Conservation (phyloP, 2,888 invertebrate genomes). For the Conistra vaccinii region DNA sequence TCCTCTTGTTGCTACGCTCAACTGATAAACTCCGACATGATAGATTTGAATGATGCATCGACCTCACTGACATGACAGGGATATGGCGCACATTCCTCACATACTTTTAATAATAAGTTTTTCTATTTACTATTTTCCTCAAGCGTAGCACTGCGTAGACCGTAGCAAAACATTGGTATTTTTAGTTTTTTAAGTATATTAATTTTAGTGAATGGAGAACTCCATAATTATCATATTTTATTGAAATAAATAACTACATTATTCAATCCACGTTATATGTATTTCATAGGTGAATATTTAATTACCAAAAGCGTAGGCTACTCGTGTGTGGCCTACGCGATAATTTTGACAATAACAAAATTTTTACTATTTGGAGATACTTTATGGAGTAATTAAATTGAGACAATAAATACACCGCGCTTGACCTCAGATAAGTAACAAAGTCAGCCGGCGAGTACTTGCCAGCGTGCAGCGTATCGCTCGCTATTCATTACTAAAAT, state of each 20-base stretch:
- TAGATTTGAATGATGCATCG: constrained; percentile 72
- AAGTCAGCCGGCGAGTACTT: constrained; percentile 72
- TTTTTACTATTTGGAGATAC: constrained; percentile 64
- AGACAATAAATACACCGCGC: constrained; percentile 72
- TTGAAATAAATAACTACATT: not conserved
- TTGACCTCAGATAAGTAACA: constrained; percentile 78
- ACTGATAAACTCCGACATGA: constrained; percentile 69
- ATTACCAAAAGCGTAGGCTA: constrained; percentile 50
- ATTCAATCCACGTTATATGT: not conserved
- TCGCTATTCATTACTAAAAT: constrained; percentile 73
- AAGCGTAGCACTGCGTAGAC: constrained; percentile 3
- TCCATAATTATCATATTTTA: not conserved
- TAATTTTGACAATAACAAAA: constrained; percentile 65
- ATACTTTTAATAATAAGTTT: constrained; percentile 6
- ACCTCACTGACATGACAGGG: constrained; percentile 24
- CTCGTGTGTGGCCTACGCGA: constrained; percentile 58
- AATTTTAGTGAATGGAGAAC: not conserved
- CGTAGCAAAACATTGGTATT: not conserved
- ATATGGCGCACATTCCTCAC: constrained; percentile 42
- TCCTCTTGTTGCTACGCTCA: constrained; percentile 61
- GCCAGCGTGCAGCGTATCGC: constrained; percentile 59
- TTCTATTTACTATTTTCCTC: not conserved
- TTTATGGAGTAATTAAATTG: constrained; percentile 74
- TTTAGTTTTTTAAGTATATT: not conserved
- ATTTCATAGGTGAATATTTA: constrained; percentile 33